Percentiles rank a stretch among this genome's conserved stretches.
These are phyloP conservation scores for Microdon myrmicae DNA, from an alignment of 2,888 invertebrate genomes.

Conservation along the genomic window DNA sequence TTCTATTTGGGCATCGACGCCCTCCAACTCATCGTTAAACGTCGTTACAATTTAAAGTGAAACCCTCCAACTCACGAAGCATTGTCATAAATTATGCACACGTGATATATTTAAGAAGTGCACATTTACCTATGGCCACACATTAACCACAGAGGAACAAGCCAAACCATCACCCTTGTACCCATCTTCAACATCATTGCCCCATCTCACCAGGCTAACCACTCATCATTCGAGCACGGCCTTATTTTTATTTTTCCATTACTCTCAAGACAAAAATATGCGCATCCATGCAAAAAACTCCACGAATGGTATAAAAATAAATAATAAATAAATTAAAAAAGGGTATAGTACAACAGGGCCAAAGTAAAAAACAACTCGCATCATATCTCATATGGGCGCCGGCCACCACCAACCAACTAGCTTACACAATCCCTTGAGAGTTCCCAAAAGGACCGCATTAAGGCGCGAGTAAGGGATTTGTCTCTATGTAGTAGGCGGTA, in stretches of 20 bases:
- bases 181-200: constrained; percentile 16
- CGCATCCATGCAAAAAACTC: constrained; percentile 31
- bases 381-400: constrained; percentile 8
- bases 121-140: constrained; percentile 36
- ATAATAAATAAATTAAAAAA: too few species aligned
- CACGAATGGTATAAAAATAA: too few species aligned
- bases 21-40: too few species aligned
- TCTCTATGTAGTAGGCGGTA: too few species aligned
- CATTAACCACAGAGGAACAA: constrained; percentile 38
- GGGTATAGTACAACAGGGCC: too few species aligned
- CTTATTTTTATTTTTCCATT: constrained; percentile 10
- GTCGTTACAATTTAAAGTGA: constrained; percentile 8
- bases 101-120: constrained; percentile 25
- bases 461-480: too few species aligned
- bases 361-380: constrained; percentile 12
- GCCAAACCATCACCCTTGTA: constrained; percentile 4
- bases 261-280: constrained; percentile 33
- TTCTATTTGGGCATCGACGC: too few species aligned
- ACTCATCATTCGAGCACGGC: constrained; percentile 8
- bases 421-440: background rate
- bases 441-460: background rate
- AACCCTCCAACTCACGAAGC: constrained; percentile 6
- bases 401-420: background rate
- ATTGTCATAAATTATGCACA: constrained; percentile 33
- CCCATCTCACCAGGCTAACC: constrained; percentile 10